These are phyloP conservation scores for Lycorma delicatula DNA, from an alignment of 1,140 invertebrate species.

Conservation along the genomic window DNA sequence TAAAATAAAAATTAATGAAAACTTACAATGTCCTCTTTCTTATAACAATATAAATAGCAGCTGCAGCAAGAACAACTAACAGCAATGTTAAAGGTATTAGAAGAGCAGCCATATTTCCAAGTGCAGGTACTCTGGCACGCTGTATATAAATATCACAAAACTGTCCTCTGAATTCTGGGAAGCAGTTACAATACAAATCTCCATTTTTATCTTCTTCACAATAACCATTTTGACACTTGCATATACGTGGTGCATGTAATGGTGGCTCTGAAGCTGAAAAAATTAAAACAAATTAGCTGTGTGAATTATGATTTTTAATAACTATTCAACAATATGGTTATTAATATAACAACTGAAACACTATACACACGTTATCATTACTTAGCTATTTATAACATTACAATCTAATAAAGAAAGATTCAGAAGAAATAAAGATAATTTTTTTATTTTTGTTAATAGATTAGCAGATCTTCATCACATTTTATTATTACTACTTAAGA, in stretches of 20 bases:
- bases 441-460: neutral
- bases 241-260: constrained; percentile 65
- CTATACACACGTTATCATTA: neutral
- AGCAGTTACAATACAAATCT: constrained; percentile 59
- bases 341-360: neutral
- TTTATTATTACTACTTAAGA: too few relatives aligned
- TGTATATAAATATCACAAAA: constrained; percentile 53
- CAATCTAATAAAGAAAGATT: neutral
- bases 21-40: constrained; percentile 77
- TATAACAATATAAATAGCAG: constrained; percentile 70
- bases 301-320: too few relatives aligned
- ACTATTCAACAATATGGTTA: too few relatives aligned
- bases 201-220: constrained; percentile 50
- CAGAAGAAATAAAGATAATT: neutral
- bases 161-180: constrained; percentile 53
- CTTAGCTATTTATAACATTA: neutral
- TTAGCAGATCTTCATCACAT: too few relatives aligned
- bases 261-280: constrained; percentile 56
- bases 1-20: too few relatives aligned
- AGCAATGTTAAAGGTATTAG: constrained; percentile 73
- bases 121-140: constrained; percentile 37
- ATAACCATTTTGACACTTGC: constrained; percentile 83
- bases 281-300: constrained; percentile 9
- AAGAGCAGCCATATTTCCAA: constrained; percentile 56
- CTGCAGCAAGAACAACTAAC: constrained; percentile 56